Base-by-base conservation (phyloP, 2,113 vertebrate species). In the Forbesichthys agassizii region DNA sequence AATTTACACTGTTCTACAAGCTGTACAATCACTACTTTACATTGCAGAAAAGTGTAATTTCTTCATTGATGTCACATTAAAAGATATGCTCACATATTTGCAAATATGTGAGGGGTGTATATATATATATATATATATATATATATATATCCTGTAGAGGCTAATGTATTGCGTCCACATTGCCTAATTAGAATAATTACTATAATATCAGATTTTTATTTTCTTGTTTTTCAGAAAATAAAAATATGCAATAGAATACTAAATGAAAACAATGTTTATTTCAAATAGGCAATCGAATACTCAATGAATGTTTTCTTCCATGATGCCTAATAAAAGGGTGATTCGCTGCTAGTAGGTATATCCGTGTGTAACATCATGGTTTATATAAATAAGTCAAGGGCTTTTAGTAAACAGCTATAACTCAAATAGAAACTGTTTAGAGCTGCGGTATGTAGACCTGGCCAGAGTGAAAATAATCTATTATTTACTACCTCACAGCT, bases 361-460 rank as follows among this genome's bases (percentile, higher is more conserved):
- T 46, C n/a, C 66, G 81, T 83, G 75, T 84, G 74, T 62, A 84
- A 84, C 83, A 79, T 73, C 69, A 75, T 74, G 75, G 78, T 74
- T 79, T 75, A 74, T 78, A 87, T 82, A 87, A 86, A 79, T 88
- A 85, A 83, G 84, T 65, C 81, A 75, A 78, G 77, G 76, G 80
- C 87, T 89, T 89, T 85, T 86, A 91, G 88, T 88, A 91, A 91
- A 91, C 81, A 69, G 78, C 80, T 33, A 84, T 89, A 86, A 91
- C 85, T 91, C 88, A 88, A 46, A 42, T 71, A 36, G 67, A 80
- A 83, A 78, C 60, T 91, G 90, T 91, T 91, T 91, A 85, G 83
- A 88, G 82, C 64, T 1, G 76, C 70, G 86, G 83, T 84, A 88
- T 90, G 88, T 76, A 87, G 87, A 85, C 79, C 86, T 84, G 83